Conservation (phyloP, 1,140 invertebrate species). For the Bombus affinis region DNA sequence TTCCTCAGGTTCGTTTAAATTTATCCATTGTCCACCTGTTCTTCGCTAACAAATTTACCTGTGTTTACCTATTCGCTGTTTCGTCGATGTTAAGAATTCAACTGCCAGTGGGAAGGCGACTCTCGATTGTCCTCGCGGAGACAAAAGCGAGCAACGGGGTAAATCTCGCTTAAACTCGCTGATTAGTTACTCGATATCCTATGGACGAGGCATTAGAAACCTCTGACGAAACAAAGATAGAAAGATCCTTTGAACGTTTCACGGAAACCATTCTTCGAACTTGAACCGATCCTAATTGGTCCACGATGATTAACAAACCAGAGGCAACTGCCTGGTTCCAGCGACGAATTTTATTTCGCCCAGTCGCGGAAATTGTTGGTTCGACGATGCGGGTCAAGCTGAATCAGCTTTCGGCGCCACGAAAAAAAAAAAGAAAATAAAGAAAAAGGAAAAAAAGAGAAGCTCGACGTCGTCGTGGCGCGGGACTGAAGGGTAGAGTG, state of each 20-base stretch:
- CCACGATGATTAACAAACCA: slow-evolving; percentile 73
- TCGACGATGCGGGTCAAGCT: slow-evolving; percentile 77
- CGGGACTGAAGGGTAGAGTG: background rate
- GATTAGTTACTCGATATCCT: background rate
- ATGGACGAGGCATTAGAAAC: background rate
- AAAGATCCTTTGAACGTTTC: background rate
- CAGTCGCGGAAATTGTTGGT: slow-evolving; percentile 62
- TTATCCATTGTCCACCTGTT: slow-evolving; percentile 16
- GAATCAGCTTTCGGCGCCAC: slow-evolving; percentile 63
- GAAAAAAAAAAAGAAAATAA: background rate
- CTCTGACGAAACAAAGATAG: background rate
- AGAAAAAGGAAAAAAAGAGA: slow-evolving; percentile 14
- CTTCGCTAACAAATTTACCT: background rate
- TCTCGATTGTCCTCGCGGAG: background rate
- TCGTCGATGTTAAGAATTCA: background rate
- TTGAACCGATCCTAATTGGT: slow-evolving; percentile 61
- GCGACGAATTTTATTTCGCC: slow-evolving; percentile 55
- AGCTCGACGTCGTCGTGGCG: background rate
- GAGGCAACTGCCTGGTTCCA: background rate
- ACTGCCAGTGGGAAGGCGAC: background rate
- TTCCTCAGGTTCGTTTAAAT: slow-evolving; percentile 16
- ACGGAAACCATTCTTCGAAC: background rate
- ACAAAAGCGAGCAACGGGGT: background rate
- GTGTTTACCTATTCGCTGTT: background rate
- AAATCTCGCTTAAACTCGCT: slow-evolving; percentile 17